A percentile compares a stretch with the other conserved stretches of the same genome.
Conservation (phyloP, 2,113 vertebrate species). For the Scatophagus argus region DNA sequence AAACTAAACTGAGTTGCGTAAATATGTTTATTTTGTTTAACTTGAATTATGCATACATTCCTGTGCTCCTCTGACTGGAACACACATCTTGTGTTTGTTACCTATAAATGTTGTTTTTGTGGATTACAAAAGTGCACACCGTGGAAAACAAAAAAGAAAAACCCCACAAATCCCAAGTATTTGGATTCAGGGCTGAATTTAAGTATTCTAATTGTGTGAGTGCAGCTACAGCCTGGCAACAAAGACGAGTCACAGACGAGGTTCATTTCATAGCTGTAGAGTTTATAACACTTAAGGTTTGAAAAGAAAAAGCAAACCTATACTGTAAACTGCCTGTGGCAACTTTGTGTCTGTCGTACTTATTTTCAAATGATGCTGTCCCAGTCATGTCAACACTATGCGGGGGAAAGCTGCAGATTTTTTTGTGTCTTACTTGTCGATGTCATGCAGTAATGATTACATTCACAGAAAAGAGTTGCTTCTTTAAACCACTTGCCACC, state of each 20-base stretch:
- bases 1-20: neutral
- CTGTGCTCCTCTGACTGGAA: constrained; percentile 1
- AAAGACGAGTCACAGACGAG: too few species aligned
- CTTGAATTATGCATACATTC: constrained; percentile 44
- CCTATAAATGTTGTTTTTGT: neutral
- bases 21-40: constrained; percentile 16
- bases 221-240: neutral
- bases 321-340: neutral
- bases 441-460: constrained; percentile 31
- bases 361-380: neutral
- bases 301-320: constrained; percentile 1
- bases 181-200: constrained; percentile 25
- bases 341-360: neutral
- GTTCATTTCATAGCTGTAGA: neutral
- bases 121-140: neutral
- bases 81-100: neutral
- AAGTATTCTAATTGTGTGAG: neutral
- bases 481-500: neutral
- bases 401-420: neutral
- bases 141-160: neutral
- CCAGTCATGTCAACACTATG: constrained; percentile 13
- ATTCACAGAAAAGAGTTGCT: constrained; percentile 9
- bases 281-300: neutral
- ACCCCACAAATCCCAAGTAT: neutral
- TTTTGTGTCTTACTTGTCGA: neutral